These are phyloP conservation scores for Apotomis capreana DNA, from an alignment of 2,888 invertebrate genomes.

Conservation along the genomic window DNA sequence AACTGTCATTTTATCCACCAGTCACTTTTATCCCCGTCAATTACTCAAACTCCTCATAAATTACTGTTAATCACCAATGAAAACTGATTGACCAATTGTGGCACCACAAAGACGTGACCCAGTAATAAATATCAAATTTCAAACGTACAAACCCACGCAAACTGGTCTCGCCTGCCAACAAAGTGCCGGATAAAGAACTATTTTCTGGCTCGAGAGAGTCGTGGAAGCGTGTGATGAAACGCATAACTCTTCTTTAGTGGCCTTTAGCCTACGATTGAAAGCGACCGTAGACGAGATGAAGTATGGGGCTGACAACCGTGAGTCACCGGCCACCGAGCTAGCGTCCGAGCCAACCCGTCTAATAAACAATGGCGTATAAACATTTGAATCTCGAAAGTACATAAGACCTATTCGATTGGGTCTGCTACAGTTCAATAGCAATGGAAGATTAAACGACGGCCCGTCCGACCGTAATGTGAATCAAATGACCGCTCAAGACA, in stretches of 20 bases:
- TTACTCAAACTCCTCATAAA: conserved; percentile 27
- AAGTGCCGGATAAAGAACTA: conserved; percentile 28
- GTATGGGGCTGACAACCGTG: conserved; percentile 53
- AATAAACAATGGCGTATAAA: conserved; percentile 15
- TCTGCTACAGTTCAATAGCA: conserved; percentile 57
- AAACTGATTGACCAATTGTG: conserved; percentile 31
- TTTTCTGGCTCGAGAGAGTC: conserved; percentile 16
- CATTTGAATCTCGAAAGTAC: neutral
- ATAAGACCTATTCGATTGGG: conserved; percentile 21
- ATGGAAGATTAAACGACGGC: conserved; percentile 69
- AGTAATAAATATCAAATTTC: conserved; percentile 29
- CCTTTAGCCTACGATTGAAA: conserved; percentile 37
- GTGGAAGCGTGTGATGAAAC: conserved; percentile 26
- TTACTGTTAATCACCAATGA: conserved; percentile 27
- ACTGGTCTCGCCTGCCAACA: conserved; percentile 14
- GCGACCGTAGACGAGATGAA: conserved; percentile 44
- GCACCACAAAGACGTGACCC: conserved; percentile 14
- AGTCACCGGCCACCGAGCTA: conserved; percentile 68
- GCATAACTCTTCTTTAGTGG: conserved; percentile 35
- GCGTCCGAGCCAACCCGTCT: conserved; percentile 15
- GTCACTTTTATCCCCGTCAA: conserved; percentile 18
- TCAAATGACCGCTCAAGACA: conserved; percentile 63
- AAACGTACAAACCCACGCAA: conserved; percentile 15
- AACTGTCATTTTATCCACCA: neutral
- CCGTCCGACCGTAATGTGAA: conserved; percentile 69